These are phyloP conservation scores for Agapornis roseicollis DNA, from an alignment of 2,113 vertebrate genomes.

Conservation along the genomic window DNA sequence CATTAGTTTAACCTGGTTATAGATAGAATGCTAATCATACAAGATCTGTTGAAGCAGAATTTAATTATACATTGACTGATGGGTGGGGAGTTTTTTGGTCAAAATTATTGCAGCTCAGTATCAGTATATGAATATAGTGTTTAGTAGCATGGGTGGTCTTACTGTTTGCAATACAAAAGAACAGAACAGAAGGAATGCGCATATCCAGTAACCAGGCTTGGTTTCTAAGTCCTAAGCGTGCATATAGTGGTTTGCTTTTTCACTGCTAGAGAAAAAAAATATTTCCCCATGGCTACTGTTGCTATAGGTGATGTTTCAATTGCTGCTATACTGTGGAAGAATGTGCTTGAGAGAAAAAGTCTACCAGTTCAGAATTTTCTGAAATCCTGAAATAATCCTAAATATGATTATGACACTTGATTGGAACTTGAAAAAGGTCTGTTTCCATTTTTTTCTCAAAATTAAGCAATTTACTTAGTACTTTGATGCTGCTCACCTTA, in stretches of 20 bases:
- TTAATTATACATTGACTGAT: background rate
- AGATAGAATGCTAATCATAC: background rate
- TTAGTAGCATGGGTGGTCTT: background rate
- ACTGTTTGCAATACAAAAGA: rapidly evolving
- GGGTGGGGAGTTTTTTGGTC: background rate
- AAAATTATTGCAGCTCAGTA: background rate
- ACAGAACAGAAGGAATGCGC: background rate
- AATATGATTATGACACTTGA: background rate
- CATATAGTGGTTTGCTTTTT: background rate
- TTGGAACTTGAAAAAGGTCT: background rate
- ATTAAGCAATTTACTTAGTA: background rate
- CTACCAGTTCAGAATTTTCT: background rate
- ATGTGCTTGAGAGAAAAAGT: background rate
- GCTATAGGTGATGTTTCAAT: constrained; percentile 43
- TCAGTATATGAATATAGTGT: background rate
- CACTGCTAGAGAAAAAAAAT: background rate
- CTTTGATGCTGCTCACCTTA: background rate
- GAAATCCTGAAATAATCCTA: background rate
- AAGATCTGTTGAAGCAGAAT: background rate
- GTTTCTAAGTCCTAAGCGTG: background rate
- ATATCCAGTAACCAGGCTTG: background rate
- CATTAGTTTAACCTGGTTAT: background rate
- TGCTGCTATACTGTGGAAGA: background rate
- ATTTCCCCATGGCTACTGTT: constrained; percentile 56
- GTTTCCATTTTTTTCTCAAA: background rate